Evolutionary conservation across 2,888 invertebrate genomes (phyloP).

Genomic region (Axea sp.): DNA sequence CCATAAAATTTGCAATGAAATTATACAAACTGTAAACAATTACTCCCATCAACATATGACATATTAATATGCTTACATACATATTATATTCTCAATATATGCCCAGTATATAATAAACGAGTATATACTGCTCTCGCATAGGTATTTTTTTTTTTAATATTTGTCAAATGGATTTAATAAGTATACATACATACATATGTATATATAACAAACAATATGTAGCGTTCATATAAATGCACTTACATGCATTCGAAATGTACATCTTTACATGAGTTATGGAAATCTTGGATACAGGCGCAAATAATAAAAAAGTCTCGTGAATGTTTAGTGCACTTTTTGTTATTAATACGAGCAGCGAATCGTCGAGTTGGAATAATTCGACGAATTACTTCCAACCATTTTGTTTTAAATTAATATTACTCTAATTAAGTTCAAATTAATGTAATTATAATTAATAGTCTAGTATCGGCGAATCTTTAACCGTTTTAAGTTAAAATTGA

Average conservation of each 20-base stretch:
- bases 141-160: conserved; percentile 14
- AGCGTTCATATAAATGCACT: conserved; percentile 29
- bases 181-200: conserved; percentile 27
- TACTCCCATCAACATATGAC: conserved; percentile 15
- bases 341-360: conserved; percentile 5
- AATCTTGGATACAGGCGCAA: conserved; percentile 8
- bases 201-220: conserved; percentile 24
- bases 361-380: too few relatives aligned
- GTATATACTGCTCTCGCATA: conserved; percentile 13
- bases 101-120: conserved; percentile 9
- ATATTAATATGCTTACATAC: conserved; percentile 1
- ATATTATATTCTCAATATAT: conserved; percentile 19
- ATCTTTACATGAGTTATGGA: conserved; percentile 46
- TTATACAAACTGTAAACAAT: conserved; percentile 19
- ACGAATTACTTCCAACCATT: too few relatives aligned
- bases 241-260: conserved; percentile 41
- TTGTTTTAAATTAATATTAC: too few relatives aligned
- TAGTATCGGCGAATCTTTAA: not conserved
- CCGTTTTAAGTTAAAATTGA: too few relatives aligned
- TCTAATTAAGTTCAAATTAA: too few relatives aligned
- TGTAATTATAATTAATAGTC: too few relatives aligned
- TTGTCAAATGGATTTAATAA: too few relatives aligned
- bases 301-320: conserved; percentile 10
- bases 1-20: conserved; percentile 31
- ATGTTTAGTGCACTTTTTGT: conserved; percentile 9